phyloP scores from a whole-genome alignment of 2,113 vertebrate species.

The Greenwoodochromis staneri region DNA sequence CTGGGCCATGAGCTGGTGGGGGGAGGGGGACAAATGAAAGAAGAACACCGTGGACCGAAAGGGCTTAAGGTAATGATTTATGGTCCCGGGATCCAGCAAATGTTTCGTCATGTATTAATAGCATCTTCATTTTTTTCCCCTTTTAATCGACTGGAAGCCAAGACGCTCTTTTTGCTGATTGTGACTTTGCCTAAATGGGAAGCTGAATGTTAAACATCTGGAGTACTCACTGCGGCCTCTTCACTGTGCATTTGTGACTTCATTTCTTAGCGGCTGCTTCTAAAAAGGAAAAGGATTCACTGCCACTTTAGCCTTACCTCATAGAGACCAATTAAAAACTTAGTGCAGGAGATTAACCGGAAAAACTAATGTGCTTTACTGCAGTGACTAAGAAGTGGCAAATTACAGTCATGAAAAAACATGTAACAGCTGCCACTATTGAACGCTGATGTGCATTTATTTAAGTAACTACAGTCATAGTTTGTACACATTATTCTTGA shows the following conservation, averaged over 20 bases:
- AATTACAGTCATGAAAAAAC: neutral
- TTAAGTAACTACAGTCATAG: neutral
- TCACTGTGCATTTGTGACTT: slow-evolving; percentile 1
- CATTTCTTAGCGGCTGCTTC: neutral
- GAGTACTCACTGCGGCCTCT: neutral
- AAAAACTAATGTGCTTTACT: neutral
- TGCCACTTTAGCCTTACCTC: neutral
- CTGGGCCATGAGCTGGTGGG: slow-evolving; percentile 7
- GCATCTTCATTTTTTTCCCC: neutral
- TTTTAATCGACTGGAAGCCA: slow-evolving; percentile 4
- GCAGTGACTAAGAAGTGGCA: neutral
- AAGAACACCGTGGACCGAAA: slow-evolving; percentile 7
- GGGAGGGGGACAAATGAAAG: slow-evolving; percentile 16
- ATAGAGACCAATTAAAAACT: neutral
- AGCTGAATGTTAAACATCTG: slow-evolving; percentile 7
- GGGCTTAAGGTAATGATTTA: slow-evolving; percentile 51
- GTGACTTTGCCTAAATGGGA: slow-evolving; percentile 15
- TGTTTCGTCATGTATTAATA: slow-evolving; percentile 44
- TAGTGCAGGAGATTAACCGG: neutral
- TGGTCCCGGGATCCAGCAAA: slow-evolving; percentile 19
- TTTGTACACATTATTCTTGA: neutral
- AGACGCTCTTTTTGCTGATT: slow-evolving; percentile 27
- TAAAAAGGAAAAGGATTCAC: neutral
- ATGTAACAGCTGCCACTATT: neutral
- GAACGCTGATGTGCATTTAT: neutral